Conservation (phyloP, 2,113 vertebrate species). For the Oriolus oriolus region DNA sequence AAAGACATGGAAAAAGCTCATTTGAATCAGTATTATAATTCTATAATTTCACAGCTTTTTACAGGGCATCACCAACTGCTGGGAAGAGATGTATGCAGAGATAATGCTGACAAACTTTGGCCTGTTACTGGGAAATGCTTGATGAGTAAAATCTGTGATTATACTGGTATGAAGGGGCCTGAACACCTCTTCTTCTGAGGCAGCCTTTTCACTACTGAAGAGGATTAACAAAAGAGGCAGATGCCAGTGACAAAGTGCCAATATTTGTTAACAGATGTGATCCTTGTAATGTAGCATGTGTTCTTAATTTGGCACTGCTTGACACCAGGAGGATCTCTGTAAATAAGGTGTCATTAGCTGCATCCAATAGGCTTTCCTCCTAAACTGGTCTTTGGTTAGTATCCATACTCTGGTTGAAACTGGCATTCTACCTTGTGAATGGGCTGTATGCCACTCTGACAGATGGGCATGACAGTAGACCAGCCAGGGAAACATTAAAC, state of each 20-base stretch:
- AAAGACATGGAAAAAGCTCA: background rate
- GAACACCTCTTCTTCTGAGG: background rate
- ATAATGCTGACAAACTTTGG: background rate
- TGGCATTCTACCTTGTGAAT: slow-evolving; percentile 48
- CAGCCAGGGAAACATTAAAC: slow-evolving; percentile 65
- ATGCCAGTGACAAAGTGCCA: slow-evolving; percentile 50
- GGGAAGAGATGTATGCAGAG: background rate
- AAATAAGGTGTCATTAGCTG: slow-evolving; percentile 61
- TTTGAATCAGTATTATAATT: background rate
- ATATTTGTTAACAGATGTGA: slow-evolving; percentile 54
- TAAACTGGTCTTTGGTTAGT: slow-evolving; percentile 46
- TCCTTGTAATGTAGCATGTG: slow-evolving; percentile 57
- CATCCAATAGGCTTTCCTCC: slow-evolving; percentile 23
- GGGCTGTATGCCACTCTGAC: slow-evolving; percentile 68
- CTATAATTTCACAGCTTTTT: slow-evolving; percentile 33
- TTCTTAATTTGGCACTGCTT: slow-evolving; percentile 66
- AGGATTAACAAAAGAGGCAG: slow-evolving; percentile 49
- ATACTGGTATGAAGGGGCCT: background rate
- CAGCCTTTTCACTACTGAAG: slow-evolving; percentile 28
- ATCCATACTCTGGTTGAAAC: slow-evolving; percentile 21
- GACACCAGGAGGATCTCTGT: slow-evolving; percentile 56
- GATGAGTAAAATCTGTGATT: slow-evolving; percentile 1
- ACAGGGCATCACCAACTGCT: background rate
- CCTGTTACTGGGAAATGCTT: background rate
- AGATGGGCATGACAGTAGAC: slow-evolving; percentile 68